phyloP scores from a whole-genome alignment of 2,113 vertebrate species.

The Pseudonaja textilis region DNA sequence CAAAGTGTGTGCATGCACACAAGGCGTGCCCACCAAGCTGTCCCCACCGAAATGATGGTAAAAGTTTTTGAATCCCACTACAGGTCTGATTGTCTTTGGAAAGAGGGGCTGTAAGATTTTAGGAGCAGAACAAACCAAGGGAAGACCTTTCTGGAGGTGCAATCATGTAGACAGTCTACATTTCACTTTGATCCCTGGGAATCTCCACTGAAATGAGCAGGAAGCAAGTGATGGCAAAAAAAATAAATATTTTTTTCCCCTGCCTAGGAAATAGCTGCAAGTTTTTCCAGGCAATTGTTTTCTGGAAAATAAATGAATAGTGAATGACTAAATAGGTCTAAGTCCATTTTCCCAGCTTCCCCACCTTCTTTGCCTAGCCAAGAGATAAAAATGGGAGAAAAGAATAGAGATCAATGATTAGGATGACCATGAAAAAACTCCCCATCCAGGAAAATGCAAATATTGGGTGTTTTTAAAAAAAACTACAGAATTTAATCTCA shows the following conservation, averaged over 20 bases:
- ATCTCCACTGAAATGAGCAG: background rate
- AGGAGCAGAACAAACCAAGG: background rate
- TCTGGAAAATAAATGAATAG: background rate
- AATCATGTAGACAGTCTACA: background rate
- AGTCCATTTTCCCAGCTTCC: background rate
- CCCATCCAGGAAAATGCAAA: background rate
- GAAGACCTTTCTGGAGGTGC: background rate
- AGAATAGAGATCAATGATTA: background rate
- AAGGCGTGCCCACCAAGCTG: no score
- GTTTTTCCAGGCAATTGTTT: background rate
- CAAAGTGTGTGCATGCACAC: no score
- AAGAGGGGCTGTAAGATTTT: background rate
- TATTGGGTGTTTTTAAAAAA: background rate
- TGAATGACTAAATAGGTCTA: background rate
- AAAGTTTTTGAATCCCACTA: no score
- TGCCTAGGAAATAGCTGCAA: background rate
- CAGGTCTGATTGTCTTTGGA: background rate
- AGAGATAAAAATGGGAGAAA: background rate
- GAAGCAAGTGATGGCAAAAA: background rate
- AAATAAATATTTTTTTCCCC: background rate
- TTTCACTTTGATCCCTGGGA: background rate
- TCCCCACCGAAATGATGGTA: no score
- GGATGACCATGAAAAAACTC: background rate
- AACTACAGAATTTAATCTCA: background rate
- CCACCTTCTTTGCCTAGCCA: background rate